Evolutionary conservation across 2,888 invertebrate species (phyloP).

Genomic region (Pegoplata infirma): DNA sequence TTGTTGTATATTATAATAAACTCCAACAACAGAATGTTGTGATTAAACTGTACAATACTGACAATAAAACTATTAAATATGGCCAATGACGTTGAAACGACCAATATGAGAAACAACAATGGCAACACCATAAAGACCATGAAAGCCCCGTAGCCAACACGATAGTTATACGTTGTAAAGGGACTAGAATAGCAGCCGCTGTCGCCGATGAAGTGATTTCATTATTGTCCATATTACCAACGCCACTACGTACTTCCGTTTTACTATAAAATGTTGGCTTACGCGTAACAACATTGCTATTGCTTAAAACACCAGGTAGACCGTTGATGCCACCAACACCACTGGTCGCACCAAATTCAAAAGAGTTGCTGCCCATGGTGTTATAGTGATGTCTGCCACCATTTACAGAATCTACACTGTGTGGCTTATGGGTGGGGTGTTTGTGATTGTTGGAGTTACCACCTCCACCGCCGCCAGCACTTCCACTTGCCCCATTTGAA

Average conservation of each 20-base stretch:
- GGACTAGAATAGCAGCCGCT: slow-evolving; percentile 58
- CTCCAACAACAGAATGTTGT: slow-evolving; percentile 69
- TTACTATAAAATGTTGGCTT: slow-evolving; percentile 75
- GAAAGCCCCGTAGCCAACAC: slow-evolving; percentile 37
- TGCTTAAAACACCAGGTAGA: slow-evolving; percentile 62
- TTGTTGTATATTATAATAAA: slow-evolving; percentile 73
- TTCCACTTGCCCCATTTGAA: slow-evolving; percentile 64
- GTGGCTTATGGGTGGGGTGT: slow-evolving; percentile 60
- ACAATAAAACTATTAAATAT: slow-evolving; percentile 70
- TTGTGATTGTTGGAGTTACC: slow-evolving; percentile 48
- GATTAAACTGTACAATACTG: slow-evolving; percentile 69
- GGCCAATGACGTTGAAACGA: slow-evolving; percentile 61
- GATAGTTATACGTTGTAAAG: slow-evolving; percentile 45
- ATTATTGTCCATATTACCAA: slow-evolving; percentile 75
- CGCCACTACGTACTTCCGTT: slow-evolving; percentile 69
- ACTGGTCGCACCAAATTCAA: slow-evolving; percentile 51
- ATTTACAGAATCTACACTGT: slow-evolving; percentile 51
- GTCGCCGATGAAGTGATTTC: slow-evolving; percentile 66
- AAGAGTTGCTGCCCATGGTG: slow-evolving; percentile 55
- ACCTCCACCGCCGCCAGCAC: slow-evolving; percentile 45
- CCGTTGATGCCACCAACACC: slow-evolving; percentile 59
- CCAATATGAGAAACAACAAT: slow-evolving; percentile 61
- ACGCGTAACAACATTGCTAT: slow-evolving; percentile 71
- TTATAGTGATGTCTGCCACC: slow-evolving; percentile 66
- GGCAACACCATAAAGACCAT: slow-evolving; percentile 40